Conservation (phyloP, 2,888 invertebrate species). For the Neria commutata region DNA sequence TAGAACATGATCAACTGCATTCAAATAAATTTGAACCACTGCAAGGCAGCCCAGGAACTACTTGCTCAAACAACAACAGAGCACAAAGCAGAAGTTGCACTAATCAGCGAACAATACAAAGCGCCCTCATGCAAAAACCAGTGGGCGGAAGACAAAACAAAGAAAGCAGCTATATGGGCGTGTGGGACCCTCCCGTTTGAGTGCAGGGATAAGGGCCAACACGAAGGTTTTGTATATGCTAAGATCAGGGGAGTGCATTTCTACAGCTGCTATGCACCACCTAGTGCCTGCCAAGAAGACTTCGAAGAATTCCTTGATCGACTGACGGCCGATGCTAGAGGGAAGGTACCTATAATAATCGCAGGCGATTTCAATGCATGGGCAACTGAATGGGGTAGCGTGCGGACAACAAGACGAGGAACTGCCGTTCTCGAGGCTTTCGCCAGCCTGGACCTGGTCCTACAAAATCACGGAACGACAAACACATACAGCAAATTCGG, state of each 20-base stretch:
- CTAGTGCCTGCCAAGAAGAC: neutral
- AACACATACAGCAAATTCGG: neutral
- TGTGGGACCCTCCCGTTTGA: neutral
- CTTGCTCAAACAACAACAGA: neutral
- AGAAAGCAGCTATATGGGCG: slow-evolving; percentile 2
- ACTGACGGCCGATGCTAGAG: neutral
- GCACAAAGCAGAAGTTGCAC: neutral
- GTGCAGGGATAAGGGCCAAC: neutral
- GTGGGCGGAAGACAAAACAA: neutral
- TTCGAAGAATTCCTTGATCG: neutral
- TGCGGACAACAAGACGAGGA: neutral
- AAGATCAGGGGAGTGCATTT: neutral
- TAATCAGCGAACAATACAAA: slow-evolving; percentile 4
- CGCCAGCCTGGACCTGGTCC: neutral
- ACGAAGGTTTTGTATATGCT: slow-evolving; percentile 8
- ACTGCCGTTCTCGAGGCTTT: slow-evolving; percentile 4
- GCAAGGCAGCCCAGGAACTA: slow-evolving; percentile 2
- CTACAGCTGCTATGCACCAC: slow-evolving; percentile 17
- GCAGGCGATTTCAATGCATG: slow-evolving; percentile 15
- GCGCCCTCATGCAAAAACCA: neutral
- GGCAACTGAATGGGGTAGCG: slow-evolving; percentile 17
- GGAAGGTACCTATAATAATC: neutral
- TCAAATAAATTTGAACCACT: slow-evolving; percentile 6
- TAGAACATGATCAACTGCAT: neutral
- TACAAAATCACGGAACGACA: neutral